Conservation (phyloP, 2,113 vertebrate species). For the Leuciscus idus region DNA sequence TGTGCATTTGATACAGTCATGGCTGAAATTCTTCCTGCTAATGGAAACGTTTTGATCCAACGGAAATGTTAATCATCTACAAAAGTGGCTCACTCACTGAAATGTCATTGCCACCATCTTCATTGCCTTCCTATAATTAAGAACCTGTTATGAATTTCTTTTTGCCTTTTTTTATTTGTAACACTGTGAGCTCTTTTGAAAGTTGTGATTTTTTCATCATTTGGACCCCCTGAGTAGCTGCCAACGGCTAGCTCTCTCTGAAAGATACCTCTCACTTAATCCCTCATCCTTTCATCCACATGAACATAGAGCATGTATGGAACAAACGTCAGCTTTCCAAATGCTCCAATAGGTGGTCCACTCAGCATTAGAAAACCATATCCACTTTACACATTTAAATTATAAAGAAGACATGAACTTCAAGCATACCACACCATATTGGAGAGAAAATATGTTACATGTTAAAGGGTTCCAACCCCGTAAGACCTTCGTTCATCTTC, state of each 20-base stretch:
- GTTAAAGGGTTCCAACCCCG: too few relatives aligned
- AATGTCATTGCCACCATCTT: slow-evolving; percentile 58
- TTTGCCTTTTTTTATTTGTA: slow-evolving; percentile 18
- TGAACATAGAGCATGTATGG: not conserved
- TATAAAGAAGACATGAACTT: not conserved
- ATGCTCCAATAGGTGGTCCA: not conserved
- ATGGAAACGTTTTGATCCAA: slow-evolving; percentile 49
- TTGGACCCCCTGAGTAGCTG: slow-evolving; percentile 32
- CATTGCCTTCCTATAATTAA: slow-evolving; percentile 53
- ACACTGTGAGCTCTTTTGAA: not conserved
- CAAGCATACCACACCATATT: not conserved
- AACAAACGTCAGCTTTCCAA: slow-evolving; percentile 6
- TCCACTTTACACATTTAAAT: not conserved
- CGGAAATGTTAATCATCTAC: slow-evolving; percentile 59
- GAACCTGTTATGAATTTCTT: slow-evolving; percentile 33
- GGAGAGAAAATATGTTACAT: not conserved
- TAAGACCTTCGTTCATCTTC: too few relatives aligned
- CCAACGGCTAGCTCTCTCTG: slow-evolving; percentile 2
- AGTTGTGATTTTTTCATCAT: slow-evolving; percentile 27
- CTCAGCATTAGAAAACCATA: not conserved
- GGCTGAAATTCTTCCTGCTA: slow-evolving; percentile 48
- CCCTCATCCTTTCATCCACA: not conserved
- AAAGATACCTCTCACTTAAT: slow-evolving; percentile 36
- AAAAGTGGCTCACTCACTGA: slow-evolving; percentile 54
- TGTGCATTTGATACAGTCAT: slow-evolving; percentile 54